A percentile compares a stretch with the other conserved stretches of the same genome.
These are phyloP conservation scores for Protobothrops mucrosquamatus DNA, from an alignment of 2,113 vertebrate species.

Conservation along the genomic window DNA sequence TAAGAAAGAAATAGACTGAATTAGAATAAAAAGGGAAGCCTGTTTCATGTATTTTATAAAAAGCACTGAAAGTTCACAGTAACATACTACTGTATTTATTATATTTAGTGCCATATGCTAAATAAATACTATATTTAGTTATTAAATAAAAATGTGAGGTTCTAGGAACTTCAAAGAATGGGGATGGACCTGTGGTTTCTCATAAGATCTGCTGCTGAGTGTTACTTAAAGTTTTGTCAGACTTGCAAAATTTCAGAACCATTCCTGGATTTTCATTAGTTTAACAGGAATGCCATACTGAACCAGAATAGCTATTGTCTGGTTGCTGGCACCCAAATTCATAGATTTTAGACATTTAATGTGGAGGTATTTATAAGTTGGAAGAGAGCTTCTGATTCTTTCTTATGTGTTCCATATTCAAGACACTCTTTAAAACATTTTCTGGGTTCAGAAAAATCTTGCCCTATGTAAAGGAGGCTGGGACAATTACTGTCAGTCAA, in stretches of 20 bases:
- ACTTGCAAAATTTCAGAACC: neutral
- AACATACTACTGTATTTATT: neutral
- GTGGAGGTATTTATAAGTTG: neutral
- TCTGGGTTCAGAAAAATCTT: neutral
- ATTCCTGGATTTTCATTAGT: neutral
- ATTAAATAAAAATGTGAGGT: neutral
- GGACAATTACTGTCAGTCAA: neutral
- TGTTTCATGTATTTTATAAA: neutral
- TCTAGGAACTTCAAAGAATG: neutral
- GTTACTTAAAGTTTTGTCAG: neutral
- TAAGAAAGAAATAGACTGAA: neutral
- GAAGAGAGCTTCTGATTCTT: neutral
- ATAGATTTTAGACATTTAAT: neutral
- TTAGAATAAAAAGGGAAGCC: neutral
- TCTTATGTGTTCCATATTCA: neutral
- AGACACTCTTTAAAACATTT: neutral
- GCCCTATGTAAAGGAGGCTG: neutral
- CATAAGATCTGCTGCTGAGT: neutral
- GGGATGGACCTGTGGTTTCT: neutral
- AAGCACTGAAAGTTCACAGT: neutral
- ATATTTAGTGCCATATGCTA: no score
- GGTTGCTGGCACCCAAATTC: neutral
- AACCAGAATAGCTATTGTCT: neutral
- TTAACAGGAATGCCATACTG: neutral
- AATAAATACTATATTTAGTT: neutral